Conservation (phyloP, 2,113 vertebrate species). For the Hemibates koningsi region DNA sequence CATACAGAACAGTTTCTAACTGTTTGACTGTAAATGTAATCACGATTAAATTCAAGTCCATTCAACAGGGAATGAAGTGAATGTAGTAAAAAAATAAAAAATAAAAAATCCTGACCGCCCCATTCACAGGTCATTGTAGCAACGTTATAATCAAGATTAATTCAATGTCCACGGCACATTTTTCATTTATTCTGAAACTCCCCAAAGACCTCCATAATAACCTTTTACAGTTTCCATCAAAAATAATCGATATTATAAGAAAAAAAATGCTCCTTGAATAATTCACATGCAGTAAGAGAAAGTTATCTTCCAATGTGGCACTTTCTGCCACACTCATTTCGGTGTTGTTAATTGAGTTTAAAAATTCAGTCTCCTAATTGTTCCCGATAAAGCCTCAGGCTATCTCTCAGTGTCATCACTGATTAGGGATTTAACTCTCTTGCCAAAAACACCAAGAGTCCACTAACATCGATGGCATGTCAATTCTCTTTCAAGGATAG, state of each 20-base stretch:
- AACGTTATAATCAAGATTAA: not conserved
- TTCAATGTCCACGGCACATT: not conserved
- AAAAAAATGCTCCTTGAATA: not conserved
- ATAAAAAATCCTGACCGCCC: not conserved
- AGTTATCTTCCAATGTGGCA: not conserved
- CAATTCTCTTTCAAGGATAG: not conserved
- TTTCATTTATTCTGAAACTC: not conserved
- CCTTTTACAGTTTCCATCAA: not conserved
- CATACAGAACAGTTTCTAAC: not conserved
- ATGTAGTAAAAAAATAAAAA: not conserved
- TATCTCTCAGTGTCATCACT: conserved; percentile 14
- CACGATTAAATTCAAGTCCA: not conserved
- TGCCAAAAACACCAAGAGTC: not conserved
- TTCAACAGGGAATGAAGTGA: not conserved
- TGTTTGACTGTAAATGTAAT: not conserved
- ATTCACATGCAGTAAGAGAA: not conserved
- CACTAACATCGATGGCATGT: not conserved
- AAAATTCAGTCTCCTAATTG: not conserved
- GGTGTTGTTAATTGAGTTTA: not conserved
- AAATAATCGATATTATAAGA: not conserved
- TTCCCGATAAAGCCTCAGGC: not conserved
- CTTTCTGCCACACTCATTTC: not conserved
- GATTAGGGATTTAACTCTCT: conserved; percentile 19
- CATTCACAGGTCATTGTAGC: not conserved
- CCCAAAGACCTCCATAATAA: not conserved